A percentile compares a stretch with the other conserved stretches of the same genome.
Conservation (phyloP, 2,113 vertebrate genomes). For the Hemibagrus wyckioides region DNA sequence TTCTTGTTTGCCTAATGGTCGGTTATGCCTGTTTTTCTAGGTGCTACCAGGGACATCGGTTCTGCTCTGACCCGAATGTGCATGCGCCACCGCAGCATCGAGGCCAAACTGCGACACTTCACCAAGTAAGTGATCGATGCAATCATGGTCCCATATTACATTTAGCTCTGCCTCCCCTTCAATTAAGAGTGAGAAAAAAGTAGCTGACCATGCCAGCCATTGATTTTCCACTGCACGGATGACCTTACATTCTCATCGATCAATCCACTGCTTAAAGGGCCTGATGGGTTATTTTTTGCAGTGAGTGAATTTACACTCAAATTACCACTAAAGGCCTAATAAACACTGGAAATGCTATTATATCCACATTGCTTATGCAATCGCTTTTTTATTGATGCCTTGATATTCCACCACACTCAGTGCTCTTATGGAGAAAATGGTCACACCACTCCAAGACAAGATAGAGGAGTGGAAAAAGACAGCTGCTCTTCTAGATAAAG, state of each 20-base stretch:
- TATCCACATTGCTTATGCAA: conserved; percentile 30
- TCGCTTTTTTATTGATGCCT: conserved; percentile 10
- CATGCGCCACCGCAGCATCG: conserved; percentile 98
- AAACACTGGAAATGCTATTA: conserved; percentile 18
- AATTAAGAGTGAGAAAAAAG: conserved; percentile 37
- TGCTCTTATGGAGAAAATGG: conserved; percentile 92
- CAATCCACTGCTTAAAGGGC: conserved; percentile 39
- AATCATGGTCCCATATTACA: conserved; percentile 24
- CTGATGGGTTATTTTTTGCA: conserved; percentile 47
- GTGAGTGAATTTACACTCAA: conserved; percentile 37
- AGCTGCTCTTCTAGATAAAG: conserved; percentile 94
- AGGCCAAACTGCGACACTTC: conserved; percentile 94
- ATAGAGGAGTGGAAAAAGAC: conserved; percentile 99
- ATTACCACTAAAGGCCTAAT: conserved; percentile 15
- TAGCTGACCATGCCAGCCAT: conserved; percentile 43
- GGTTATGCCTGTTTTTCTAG: conserved; percentile 65
- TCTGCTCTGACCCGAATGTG: conserved; percentile 98
- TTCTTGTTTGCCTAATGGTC: background rate
- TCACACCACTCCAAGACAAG: conserved; percentile 92
- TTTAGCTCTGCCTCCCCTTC: conserved; percentile 39
- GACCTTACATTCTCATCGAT: conserved; percentile 46
- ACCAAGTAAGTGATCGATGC: conserved; percentile 82
- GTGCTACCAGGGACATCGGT: conserved; percentile 94
- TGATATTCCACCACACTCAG: conserved; percentile 65
- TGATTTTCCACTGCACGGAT: conserved; percentile 51